Percentiles rank a stretch among this genome's conserved stretches.
phyloP scores from a whole-genome alignment of 1,140 invertebrate genomes.

The Diachasmimorpha longicaudata region DNA sequence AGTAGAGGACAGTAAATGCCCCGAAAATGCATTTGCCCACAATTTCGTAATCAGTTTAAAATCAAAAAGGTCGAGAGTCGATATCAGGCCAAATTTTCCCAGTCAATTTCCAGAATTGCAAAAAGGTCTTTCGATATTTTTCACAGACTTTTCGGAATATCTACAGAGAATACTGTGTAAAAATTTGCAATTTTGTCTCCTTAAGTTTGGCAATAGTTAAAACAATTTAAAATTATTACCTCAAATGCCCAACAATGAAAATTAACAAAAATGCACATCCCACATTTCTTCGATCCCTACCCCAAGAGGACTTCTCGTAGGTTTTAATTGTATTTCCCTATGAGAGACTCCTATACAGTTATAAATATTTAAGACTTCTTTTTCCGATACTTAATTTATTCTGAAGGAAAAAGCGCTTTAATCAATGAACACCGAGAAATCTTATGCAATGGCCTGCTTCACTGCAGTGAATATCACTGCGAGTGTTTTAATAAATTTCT shows the following conservation, averaged over 20 bases:
- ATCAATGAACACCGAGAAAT: slow-evolving; percentile 35
- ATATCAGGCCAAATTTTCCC: too few species aligned
- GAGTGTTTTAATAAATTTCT: neutral
- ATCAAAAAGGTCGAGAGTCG: too few species aligned
- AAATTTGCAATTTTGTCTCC: too few species aligned
- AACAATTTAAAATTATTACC: neutral
- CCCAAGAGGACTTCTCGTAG: neutral
- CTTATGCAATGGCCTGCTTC: slow-evolving; percentile 27
- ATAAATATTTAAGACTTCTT: slow-evolving; percentile 22
- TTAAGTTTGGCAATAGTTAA: neutral
- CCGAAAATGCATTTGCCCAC: too few species aligned
- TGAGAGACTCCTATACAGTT: slow-evolving; percentile 25
- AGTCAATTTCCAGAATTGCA: too few species aligned
- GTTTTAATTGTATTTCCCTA: slow-evolving; percentile 8
- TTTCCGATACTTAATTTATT: neutral
- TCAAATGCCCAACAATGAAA: neutral
- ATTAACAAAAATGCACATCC: neutral
- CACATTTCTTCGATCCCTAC: neutral
- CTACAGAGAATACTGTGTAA: too few species aligned
- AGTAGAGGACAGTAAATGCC: too few species aligned
- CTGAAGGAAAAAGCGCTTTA: slow-evolving; percentile 15
- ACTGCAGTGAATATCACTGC: slow-evolving; percentile 16
- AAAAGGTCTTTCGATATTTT: too few species aligned
- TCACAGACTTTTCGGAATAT: too few species aligned
- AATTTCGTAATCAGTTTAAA: too few species aligned